Percentiles rank a stretch among this genome's conserved stretches.
phyloP scores from a whole-genome alignment of 2,797 vertebrate genomes.

The Brachyrhaphis roseni region DNA sequence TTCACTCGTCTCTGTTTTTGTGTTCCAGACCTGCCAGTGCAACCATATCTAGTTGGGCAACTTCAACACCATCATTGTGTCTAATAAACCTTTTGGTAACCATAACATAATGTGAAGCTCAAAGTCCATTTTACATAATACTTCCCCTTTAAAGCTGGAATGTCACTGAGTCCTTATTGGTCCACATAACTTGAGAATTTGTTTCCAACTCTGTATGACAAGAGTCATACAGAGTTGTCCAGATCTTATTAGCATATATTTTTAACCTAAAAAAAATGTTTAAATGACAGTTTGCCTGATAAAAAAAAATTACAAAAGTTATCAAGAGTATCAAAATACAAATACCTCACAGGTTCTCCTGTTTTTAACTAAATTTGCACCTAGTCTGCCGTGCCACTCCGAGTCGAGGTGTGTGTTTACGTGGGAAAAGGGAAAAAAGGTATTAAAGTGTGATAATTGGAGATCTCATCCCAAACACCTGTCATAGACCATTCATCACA shows the following conservation, averaged over 20 bases:
- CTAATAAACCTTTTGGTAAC: no score
- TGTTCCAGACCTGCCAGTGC: no score
- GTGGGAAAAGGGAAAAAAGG: constrained; percentile 58
- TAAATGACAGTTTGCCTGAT: background rate
- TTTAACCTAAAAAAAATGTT: background rate
- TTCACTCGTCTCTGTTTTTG: no score
- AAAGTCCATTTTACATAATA: no score
- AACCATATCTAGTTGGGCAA: no score
- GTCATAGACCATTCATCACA: constrained; percentile 57
- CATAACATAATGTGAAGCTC: no score
- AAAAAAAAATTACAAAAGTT: background rate
- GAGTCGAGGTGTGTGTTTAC: constrained; percentile 43
- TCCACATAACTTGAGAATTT: background rate
- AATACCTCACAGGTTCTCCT: background rate
- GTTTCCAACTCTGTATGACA: no score
- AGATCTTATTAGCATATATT: background rate
- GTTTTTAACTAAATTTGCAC: constrained; percentile 10
- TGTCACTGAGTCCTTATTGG: background rate
- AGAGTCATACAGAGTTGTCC: background rate
- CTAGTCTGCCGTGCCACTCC: constrained; percentile 1
- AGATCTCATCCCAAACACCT: constrained; percentile 67
- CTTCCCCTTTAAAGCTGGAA: background rate
- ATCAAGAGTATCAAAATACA: background rate
- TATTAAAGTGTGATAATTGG: constrained; percentile 73
- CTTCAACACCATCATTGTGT: no score